Conservation (phyloP, 2,888 invertebrate genomes). For the Epistrophe grossulariae region DNA sequence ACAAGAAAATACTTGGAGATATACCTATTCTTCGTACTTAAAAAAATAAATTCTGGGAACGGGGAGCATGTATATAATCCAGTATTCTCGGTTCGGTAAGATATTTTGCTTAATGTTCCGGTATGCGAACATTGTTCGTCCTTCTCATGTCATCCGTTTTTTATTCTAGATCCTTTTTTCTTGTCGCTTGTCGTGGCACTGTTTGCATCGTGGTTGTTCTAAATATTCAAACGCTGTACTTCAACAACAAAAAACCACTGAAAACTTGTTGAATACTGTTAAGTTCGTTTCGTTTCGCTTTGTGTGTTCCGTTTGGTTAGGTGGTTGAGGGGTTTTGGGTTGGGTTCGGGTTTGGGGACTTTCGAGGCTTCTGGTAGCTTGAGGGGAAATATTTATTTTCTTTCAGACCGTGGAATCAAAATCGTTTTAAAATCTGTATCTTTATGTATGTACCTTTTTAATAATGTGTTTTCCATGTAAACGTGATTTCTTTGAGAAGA, state of each 20-base stretch:
- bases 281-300: conserved; percentile 54
- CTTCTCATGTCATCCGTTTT: conserved; percentile 71
- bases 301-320: conserved; percentile 18
- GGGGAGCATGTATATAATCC: conserved; percentile 42
- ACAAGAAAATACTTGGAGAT: conserved; percentile 33
- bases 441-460: background rate
- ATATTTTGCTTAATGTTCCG: conserved; percentile 70
- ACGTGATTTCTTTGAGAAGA: conserved; percentile 36
- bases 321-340: conserved; percentile 1
- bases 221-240: conserved; percentile 69
- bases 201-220: conserved; percentile 69
- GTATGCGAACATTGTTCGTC: conserved; percentile 72
- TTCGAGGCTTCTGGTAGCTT: conserved; percentile 9
- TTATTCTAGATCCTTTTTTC: conserved; percentile 47
- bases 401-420: conserved; percentile 46
- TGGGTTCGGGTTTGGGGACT: background rate
- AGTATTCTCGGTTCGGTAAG: conserved; percentile 50
- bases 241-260: conserved; percentile 58
- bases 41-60: background rate
- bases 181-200: conserved; percentile 54
- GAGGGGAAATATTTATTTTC: conserved; percentile 43
- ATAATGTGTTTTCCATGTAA: conserved; percentile 37
- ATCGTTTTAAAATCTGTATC: conserved; percentile 52
- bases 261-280: conserved; percentile 71
- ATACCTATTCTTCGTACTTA: conserved; percentile 10